Evolutionary conservation across 2,113 vertebrate species (phyloP).

Genomic region (Oxyruncus cristatus): DNA sequence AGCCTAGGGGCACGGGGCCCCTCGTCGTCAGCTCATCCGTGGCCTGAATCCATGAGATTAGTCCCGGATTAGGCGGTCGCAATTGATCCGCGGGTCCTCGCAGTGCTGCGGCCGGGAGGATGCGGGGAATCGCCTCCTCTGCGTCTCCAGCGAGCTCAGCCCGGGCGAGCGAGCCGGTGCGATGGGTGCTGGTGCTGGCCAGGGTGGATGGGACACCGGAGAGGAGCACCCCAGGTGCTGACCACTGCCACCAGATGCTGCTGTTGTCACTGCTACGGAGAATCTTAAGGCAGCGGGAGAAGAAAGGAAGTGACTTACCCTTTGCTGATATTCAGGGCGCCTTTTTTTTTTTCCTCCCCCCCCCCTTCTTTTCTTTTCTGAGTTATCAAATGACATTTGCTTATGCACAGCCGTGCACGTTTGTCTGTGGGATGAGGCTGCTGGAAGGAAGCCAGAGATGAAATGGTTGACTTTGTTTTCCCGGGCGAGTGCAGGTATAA

Average conservation of each 20-base stretch:
- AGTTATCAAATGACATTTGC: conserved; percentile 22
- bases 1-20: background rate
- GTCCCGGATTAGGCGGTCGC: conserved; percentile 3
- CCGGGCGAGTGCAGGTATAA: background rate
- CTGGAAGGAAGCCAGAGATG: background rate
- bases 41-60: conserved; percentile 41
- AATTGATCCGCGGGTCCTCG: background rate
- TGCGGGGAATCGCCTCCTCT: background rate
- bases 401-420: background rate
- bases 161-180: background rate
- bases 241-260: conserved; percentile 73
- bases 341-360: background rate
- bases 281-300: background rate
- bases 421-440: background rate
- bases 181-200: background rate
- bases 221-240: conserved; percentile 45
- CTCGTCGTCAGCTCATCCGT: background rate
- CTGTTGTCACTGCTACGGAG: conserved; percentile 65
- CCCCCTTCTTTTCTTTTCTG: background rate
- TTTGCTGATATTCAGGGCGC: background rate
- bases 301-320: conserved; percentile 36
- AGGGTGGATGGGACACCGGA: background rate
- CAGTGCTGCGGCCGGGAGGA: background rate
- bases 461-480: background rate
- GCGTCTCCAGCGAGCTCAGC: background rate